phyloP scores from a whole-genome alignment of 2,888 invertebrate species.

The Pinctada fucata region DNA sequence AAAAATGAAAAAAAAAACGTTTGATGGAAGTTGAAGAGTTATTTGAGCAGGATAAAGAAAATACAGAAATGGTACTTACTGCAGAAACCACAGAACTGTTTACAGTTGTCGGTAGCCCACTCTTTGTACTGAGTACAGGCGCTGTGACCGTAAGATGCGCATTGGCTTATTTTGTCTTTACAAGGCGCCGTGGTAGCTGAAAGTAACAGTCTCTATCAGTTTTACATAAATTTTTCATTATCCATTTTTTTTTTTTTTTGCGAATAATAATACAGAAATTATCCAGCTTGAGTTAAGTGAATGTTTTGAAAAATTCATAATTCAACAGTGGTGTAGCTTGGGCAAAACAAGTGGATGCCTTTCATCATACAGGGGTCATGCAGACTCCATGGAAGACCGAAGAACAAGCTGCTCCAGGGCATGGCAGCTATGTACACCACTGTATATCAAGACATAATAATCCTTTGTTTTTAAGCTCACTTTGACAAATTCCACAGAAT shows the following conservation, averaged over 20 bases:
- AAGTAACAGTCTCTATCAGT: slow-evolving; percentile 35
- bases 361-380: too few relatives aligned
- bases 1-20: too few relatives aligned
- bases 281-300: too few relatives aligned
- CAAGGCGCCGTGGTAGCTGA: slow-evolving; percentile 55
- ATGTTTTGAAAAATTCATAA: background rate
- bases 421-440: background rate
- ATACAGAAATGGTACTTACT: slow-evolving; percentile 35
- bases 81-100: slow-evolving; percentile 62
- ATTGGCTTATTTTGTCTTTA: slow-evolving; percentile 56
- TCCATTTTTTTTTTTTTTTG: too few relatives aligned
- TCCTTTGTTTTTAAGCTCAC: background rate
- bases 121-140: slow-evolving; percentile 51
- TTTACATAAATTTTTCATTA: too few relatives aligned
- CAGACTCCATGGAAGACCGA: background rate
- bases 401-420: too few relatives aligned
- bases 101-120: slow-evolving; percentile 59
- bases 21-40: too few relatives aligned
- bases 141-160: slow-evolving; percentile 52
- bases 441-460: too few relatives aligned
- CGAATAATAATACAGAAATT: too few relatives aligned
- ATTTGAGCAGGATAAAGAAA: too few relatives aligned
- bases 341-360: too few relatives aligned
- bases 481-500: slow-evolving; percentile 60
- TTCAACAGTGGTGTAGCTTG: too few relatives aligned